These are phyloP conservation scores for Spialia ferax DNA, from an alignment of 2,888 invertebrate genomes.

Conservation along the genomic window DNA sequence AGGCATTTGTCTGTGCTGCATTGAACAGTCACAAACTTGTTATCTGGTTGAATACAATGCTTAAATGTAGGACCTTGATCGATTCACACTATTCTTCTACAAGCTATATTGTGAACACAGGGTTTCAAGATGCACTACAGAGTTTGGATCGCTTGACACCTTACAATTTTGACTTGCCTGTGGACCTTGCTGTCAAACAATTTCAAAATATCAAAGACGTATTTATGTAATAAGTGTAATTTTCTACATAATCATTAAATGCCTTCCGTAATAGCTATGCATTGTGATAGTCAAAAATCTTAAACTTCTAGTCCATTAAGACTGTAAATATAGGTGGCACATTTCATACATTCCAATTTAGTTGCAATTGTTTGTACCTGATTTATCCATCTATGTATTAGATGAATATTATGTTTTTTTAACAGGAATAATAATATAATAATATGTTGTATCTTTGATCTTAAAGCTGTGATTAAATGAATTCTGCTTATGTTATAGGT, in stretches of 20 bases:
- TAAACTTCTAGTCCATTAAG: constrained; percentile 46
- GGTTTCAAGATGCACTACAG: constrained; percentile 97
- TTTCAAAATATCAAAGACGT: constrained; percentile 99
- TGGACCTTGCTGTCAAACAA: constrained; percentile 98
- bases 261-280: constrained; percentile 50
- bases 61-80: constrained; percentile 93
- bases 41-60: constrained; percentile 97
- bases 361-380: constrained; percentile 21
- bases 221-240: constrained; percentile 88
- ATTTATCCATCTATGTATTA: background rate
- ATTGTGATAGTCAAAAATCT: constrained; percentile 36
- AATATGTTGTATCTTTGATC: constrained; percentile 15
- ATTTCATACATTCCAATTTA: constrained; percentile 13
- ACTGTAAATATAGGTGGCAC: constrained; percentile 23
- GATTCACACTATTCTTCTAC: constrained; percentile 95
- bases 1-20: constrained; percentile 98
- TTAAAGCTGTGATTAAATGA: constrained; percentile 20
- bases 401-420: background rate
- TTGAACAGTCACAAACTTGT: constrained; percentile 97
- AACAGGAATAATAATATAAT: constrained; percentile 1
- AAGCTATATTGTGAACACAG: constrained; percentile 98
- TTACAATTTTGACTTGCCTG: constrained; percentile 96
- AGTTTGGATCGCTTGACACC: constrained; percentile 95
- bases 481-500: constrained; percentile 1
- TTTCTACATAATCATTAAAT: constrained; percentile 49